phyloP scores from a whole-genome alignment of 2,113 vertebrate genomes.

The Epinephelus lanceolatus region DNA sequence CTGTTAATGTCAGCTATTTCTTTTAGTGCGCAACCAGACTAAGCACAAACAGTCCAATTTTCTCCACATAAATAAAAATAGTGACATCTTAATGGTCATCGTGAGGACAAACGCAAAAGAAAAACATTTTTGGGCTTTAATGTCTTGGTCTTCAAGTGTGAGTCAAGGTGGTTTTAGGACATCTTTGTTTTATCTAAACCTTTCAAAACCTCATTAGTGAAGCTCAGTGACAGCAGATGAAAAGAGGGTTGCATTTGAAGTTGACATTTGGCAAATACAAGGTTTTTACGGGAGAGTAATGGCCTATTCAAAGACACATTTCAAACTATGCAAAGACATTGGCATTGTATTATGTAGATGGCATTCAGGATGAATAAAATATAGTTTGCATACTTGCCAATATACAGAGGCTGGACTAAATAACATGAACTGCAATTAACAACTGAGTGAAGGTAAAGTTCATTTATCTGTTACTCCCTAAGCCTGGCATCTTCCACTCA shows the following conservation, averaged over 20 bases:
- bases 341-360: background rate
- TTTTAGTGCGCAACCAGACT: conserved; percentile 25
- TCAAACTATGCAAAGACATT: background rate
- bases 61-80: background rate
- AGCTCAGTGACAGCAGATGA: background rate
- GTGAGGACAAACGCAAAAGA: background rate
- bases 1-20: conserved; percentile 32
- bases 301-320: background rate
- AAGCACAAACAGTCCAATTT: conserved; percentile 6
- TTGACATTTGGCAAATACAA: conserved; percentile 23
- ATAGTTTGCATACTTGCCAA: background rate
- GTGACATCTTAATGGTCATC: background rate
- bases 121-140: background rate
- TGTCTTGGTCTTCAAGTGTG: background rate
- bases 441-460: background rate
- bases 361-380: background rate
- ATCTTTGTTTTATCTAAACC: background rate
- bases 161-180: background rate
- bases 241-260: background rate
- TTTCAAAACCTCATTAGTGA: conserved; percentile 30
- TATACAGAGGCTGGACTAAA: background rate
- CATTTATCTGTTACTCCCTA: background rate
- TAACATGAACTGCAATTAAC: too few species aligned
- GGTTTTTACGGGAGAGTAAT: conserved; percentile 6
- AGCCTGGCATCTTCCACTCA: too few species aligned